Evolutionary conservation across 1,140 invertebrate species (phyloP).

Genomic region (Brachystomella parvula): DNA sequence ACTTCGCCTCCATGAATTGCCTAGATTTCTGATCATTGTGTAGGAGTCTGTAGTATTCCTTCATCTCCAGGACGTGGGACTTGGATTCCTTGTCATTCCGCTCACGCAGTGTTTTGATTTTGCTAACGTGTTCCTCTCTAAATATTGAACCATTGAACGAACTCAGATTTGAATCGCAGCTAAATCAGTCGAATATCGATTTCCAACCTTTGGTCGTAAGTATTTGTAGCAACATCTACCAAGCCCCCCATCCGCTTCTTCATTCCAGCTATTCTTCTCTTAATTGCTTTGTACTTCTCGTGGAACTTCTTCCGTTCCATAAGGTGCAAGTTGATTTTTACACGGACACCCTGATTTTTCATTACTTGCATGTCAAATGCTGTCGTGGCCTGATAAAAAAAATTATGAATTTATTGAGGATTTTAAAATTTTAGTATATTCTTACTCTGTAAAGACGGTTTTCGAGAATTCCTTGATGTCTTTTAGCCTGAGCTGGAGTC

Average conservation of each 20-base stretch:
- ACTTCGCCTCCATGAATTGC: constrained; percentile 25
- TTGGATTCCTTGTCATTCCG: constrained; percentile 34
- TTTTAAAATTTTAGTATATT: not conserved
- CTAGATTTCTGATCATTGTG: constrained; percentile 33
- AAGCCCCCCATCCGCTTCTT: constrained; percentile 29
- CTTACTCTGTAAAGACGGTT: constrained; percentile 32
- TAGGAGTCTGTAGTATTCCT: constrained; percentile 29
- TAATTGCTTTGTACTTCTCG: constrained; percentile 14
- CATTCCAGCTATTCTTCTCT: constrained; percentile 16
- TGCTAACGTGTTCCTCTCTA: constrained; percentile 29
- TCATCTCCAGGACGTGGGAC: constrained; percentile 33
- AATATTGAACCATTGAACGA: not conserved
- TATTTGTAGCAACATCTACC: constrained; percentile 23
- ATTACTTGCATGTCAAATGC: constrained; percentile 26
- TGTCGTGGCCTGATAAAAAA: constrained; percentile 23
- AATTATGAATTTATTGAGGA: not conserved
- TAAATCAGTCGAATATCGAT: not conserved
- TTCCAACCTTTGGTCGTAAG: constrained; percentile 28
- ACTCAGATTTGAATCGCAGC: not conserved
- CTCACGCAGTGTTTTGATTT: constrained; percentile 29
- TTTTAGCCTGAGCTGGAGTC: constrained; percentile 20
- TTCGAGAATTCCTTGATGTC: constrained; percentile 26
- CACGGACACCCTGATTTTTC: constrained; percentile 17
- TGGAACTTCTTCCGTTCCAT: constrained; percentile 28
- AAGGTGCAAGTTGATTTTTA: constrained; percentile 31